Percentiles rank a stretch among this genome's conserved stretches.
These are phyloP conservation scores for Boloria selene DNA, from an alignment of 2,888 invertebrate species.

Conservation along the genomic window DNA sequence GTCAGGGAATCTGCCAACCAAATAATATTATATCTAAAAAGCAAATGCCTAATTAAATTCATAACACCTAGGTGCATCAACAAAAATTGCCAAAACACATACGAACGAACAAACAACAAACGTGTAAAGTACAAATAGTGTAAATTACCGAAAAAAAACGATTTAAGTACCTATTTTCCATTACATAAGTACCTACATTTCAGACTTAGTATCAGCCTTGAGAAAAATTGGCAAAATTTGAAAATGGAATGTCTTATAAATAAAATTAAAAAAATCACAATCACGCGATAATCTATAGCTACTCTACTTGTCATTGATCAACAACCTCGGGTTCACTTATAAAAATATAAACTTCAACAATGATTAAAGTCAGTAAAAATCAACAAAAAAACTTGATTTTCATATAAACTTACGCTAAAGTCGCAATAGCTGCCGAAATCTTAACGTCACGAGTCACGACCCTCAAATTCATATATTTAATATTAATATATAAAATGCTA, in stretches of 20 bases:
- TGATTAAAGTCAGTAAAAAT: slow-evolving; percentile 65
- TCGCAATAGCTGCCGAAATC: slow-evolving; percentile 46
- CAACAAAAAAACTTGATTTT: slow-evolving; percentile 55
- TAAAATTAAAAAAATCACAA: slow-evolving; percentile 63
- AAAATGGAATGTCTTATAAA: slow-evolving; percentile 68
- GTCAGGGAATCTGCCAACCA: slow-evolving; percentile 30
- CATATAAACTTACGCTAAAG: slow-evolving; percentile 42
- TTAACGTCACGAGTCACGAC: slow-evolving; percentile 10
- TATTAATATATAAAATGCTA: slow-evolving; percentile 12
- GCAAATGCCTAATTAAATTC: slow-evolving; percentile 37
- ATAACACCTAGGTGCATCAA: slow-evolving; percentile 54
- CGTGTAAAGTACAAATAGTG: slow-evolving; percentile 62
- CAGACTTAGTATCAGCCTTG: slow-evolving; percentile 72
- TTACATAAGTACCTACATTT: slow-evolving; percentile 51
- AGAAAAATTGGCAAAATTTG: slow-evolving; percentile 56
- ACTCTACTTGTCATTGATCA: slow-evolving; percentile 49
- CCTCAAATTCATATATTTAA: slow-evolving; percentile 21
- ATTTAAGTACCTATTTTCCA: slow-evolving; percentile 56
- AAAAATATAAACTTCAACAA: slow-evolving; percentile 67
- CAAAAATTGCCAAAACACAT: slow-evolving; percentile 51
- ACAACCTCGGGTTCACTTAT: slow-evolving; percentile 53
- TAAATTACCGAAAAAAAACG: slow-evolving; percentile 63
- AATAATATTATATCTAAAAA: slow-evolving; percentile 21
- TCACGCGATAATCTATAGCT: slow-evolving; percentile 47
- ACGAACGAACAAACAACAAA: slow-evolving; percentile 46